Evolutionary conservation across 2,888 invertebrate genomes (phyloP).

Genomic region (Agonopterix arenella): DNA sequence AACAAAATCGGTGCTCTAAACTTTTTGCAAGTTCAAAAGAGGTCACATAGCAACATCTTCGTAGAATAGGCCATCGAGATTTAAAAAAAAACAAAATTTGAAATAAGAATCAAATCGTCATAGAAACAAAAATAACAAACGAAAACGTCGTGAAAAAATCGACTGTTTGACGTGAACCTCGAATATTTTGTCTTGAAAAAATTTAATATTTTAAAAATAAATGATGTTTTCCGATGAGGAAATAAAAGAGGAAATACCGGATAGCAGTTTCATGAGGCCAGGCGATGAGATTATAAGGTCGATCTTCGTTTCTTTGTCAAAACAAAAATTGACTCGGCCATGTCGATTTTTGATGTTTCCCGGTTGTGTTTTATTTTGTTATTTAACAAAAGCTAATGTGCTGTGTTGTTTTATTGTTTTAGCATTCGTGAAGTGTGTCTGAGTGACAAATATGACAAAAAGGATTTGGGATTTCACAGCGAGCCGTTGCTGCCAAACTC

Average conservation of each 20-base stretch:
- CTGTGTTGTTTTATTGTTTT: constrained; percentile 27
- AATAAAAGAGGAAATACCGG: constrained; percentile 59
- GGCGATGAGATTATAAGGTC: constrained; percentile 70
- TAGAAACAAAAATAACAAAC: constrained; percentile 55
- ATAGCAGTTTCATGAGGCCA: constrained; percentile 54
- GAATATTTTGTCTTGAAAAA: constrained; percentile 59
- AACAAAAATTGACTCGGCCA: constrained; percentile 36
- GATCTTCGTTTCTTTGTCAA: constrained; percentile 34
- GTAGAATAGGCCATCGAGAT: too few species aligned
- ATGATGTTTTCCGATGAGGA: constrained; percentile 72
- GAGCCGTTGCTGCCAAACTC: constrained; percentile 46
- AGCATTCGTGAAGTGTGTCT: constrained; percentile 65
- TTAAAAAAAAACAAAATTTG: constrained; percentile 20
- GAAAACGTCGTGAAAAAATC: constrained; percentile 40
- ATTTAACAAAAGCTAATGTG: constrained; percentile 14
- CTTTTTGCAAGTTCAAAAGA: constrained; percentile 34
- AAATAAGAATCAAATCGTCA: constrained; percentile 34
- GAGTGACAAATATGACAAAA: constrained; percentile 59
- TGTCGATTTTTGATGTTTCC: constrained; percentile 35
- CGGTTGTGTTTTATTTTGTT: constrained; percentile 23
- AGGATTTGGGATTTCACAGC: constrained; percentile 44
- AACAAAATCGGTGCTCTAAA: constrained; percentile 4
- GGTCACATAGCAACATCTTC: constrained; percentile 23
- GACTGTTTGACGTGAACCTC: constrained; percentile 45
- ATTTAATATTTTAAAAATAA: constrained; percentile 67